Conservation (phyloP, 2,888 invertebrate species). For the Tiphia femorata region DNA sequence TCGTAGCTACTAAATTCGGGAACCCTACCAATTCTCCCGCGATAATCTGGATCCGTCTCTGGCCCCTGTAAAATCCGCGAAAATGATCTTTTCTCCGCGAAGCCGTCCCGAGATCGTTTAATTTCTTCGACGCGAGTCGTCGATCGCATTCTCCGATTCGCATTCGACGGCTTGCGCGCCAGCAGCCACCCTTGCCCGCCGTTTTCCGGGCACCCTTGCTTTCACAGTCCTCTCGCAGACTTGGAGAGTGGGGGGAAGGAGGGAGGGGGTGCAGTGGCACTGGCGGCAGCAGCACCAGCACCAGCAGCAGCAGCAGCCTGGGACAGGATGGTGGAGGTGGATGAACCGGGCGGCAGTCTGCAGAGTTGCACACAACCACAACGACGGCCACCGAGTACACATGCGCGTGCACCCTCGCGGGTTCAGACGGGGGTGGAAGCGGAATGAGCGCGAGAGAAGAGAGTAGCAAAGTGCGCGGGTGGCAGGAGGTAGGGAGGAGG, state of each 20-base stretch:
- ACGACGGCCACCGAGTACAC: neutral
- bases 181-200: conserved; percentile 5
- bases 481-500: conserved; percentile 6
- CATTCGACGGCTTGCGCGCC: conserved; percentile 4
- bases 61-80: no score
- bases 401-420: neutral
- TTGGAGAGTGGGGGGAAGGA: conserved; percentile 14
- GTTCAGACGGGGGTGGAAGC: neutral
- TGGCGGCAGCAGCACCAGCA: conserved; percentile 32
- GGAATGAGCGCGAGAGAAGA: conserved; percentile 2
- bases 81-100: no score
- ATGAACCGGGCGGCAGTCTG: conserved; percentile 63
- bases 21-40: no score
- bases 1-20: no score
- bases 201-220: conserved; percentile 9
- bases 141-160: conserved; percentile 2
- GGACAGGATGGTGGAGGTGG: conserved; percentile 60
- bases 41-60: no score
- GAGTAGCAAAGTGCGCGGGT: conserved; percentile 4
- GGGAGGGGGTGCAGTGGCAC: conserved; percentile 25
- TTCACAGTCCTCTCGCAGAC: conserved; percentile 2
- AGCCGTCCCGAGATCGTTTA: neutral
- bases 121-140: neutral
- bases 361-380: conserved; percentile 34
- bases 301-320: conserved; percentile 54